phyloP scores from a whole-genome alignment of 2,888 invertebrate genomes.

The Macrosoma leucophasiata region DNA sequence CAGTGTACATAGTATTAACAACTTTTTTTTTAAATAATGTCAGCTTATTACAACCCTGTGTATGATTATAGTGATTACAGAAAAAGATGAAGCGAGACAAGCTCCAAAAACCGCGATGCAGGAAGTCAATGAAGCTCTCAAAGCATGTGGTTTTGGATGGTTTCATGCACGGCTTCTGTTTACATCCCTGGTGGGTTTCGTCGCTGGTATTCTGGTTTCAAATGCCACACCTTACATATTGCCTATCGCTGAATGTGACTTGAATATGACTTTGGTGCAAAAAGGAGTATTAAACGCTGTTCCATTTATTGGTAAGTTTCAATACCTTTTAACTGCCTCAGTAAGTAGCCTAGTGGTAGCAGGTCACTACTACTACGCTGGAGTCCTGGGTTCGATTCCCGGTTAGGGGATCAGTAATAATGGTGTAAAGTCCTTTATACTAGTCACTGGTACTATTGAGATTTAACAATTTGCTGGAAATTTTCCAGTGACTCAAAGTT shows the following conservation, averaged over 20 bases:
- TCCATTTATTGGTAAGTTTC: constrained; percentile 48
- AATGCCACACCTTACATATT: constrained; percentile 45
- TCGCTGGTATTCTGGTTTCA: constrained; percentile 39
- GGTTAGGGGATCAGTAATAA: too few species aligned
- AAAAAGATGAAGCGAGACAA: constrained; percentile 24
- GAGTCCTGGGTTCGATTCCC: too few species aligned
- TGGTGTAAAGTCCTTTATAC: too few species aligned
- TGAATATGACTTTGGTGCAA: constrained; percentile 46
- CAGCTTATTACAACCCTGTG: too few species aligned
- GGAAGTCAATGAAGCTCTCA: constrained; percentile 46
- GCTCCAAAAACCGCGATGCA: constrained; percentile 48
- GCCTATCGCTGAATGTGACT: constrained; percentile 55
- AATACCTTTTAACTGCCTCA: background rate
- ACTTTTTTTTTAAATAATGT: too few species aligned
- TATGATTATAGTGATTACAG: constrained; percentile 28
- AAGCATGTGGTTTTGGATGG: constrained; percentile 46
- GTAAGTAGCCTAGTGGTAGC: too few species aligned
- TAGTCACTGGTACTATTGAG: too few species aligned
- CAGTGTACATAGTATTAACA: too few species aligned
- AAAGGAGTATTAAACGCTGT: constrained; percentile 53
- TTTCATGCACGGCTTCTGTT: constrained; percentile 44
- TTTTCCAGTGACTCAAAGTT: too few species aligned
- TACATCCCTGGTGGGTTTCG: constrained; percentile 35
- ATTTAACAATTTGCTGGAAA: too few species aligned
- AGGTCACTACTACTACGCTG: too few species aligned